These are phyloP conservation scores for Lysiphlebus fabarum DNA, from an alignment of 1,140 invertebrate genomes.

Conservation along the genomic window DNA sequence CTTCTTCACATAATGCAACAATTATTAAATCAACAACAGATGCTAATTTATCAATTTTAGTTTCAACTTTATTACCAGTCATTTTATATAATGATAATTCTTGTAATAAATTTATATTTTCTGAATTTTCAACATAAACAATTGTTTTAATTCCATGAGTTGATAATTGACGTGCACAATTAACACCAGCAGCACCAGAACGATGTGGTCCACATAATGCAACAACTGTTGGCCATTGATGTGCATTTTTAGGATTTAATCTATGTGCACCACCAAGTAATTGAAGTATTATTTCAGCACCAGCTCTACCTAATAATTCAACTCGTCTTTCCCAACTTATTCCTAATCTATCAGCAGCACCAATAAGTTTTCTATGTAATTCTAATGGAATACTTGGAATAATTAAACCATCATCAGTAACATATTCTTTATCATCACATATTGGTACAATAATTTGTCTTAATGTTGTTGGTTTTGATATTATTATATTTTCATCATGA, in stretches of 20 bases:
- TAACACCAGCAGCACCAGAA: slow-evolving; percentile 70
- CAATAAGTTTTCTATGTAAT: slow-evolving; percentile 65
- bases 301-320: slow-evolving; percentile 73
- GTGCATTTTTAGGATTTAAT: slow-evolving; percentile 75
- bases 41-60: slow-evolving; percentile 60
- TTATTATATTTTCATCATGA: slow-evolving; percentile 83
- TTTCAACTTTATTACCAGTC: slow-evolving; percentile 59
- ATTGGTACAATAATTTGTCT: slow-evolving; percentile 72
- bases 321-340: slow-evolving; percentile 64
- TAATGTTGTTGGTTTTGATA: slow-evolving; percentile 62
- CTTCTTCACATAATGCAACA: slow-evolving; percentile 60
- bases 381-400: slow-evolving; percentile 72
- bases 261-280: slow-evolving; percentile 71
- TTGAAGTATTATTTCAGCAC: slow-evolving; percentile 75
- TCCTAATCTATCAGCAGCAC: slow-evolving; percentile 65
- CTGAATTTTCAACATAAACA: slow-evolving; percentile 62
- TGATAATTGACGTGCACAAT: slow-evolving; percentile 75
- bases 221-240: slow-evolving; percentile 76
- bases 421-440: slow-evolving; percentile 65
- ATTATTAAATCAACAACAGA: slow-evolving; percentile 67
- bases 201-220: slow-evolving; percentile 70
- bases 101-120: slow-evolving; percentile 50
- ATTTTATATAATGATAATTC: slow-evolving; percentile 66
- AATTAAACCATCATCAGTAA: slow-evolving; percentile 76
- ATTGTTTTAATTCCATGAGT: slow-evolving; percentile 76